phyloP scores from a whole-genome alignment of 2,888 invertebrate species.

The Drosophila algonquin region DNA sequence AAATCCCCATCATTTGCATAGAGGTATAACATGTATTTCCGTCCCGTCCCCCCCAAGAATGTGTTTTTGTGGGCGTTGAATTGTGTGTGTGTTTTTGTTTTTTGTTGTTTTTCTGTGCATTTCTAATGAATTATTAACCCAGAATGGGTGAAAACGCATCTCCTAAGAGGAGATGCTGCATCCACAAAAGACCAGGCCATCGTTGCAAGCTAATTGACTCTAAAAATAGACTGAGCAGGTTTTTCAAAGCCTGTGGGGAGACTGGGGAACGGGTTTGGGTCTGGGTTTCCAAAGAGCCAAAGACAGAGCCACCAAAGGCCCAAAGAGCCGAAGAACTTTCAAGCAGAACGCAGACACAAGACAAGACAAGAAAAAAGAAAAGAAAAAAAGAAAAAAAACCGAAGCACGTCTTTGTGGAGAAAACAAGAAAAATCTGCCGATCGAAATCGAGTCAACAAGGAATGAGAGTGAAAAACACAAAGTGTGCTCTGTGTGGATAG shows the following conservation, averaged over 20 bases:
- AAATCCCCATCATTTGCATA: conserved; percentile 57
- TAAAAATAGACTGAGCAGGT: conserved; percentile 66
- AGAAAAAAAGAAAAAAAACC: neutral
- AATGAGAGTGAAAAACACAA: conserved; percentile 66
- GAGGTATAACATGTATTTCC: neutral
- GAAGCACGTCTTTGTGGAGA: conserved; percentile 53
- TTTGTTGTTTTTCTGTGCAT: conserved; percentile 43
- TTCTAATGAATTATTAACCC: conserved; percentile 63
- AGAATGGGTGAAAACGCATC: conserved; percentile 60
- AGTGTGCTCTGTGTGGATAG: neutral
- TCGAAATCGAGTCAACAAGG: conserved; percentile 46
- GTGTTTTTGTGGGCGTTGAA: conserved; percentile 22
- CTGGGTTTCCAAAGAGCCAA: conserved; percentile 52
- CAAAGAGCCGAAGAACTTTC: conserved; percentile 29
- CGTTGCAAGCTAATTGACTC: conserved; percentile 66
- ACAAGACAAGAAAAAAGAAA: neutral
- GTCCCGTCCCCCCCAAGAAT: conserved; percentile 7
- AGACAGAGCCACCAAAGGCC: conserved; percentile 35
- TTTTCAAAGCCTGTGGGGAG: conserved; percentile 11
- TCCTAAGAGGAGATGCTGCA: conserved; percentile 25
- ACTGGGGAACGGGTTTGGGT: conserved; percentile 57
- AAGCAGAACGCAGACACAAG: conserved; percentile 11
- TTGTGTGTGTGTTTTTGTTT: too few relatives aligned
- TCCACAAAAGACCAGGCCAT: conserved; percentile 13
- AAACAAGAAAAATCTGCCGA: conserved; percentile 47